These are phyloP conservation scores for Drosophila prosaltans DNA, from an alignment of 1,140 invertebrate species.

Conservation along the genomic window DNA sequence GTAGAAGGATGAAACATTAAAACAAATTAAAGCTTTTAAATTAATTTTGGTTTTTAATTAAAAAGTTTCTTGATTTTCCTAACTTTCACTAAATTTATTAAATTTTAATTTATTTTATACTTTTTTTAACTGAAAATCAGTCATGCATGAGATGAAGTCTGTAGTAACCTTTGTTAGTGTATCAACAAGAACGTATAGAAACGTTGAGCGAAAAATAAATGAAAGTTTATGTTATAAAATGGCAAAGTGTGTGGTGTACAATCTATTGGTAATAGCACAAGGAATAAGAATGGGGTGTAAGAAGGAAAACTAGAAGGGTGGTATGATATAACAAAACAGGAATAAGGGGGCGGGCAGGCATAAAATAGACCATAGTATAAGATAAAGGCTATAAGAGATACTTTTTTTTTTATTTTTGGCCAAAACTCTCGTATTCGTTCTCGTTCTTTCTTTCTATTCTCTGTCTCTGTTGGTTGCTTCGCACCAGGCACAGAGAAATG, in stretches of 20 bases:
- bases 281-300: conserved; percentile 34
- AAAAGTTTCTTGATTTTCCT: no score
- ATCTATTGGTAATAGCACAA: conserved; percentile 67
- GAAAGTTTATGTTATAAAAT: conserved; percentile 82
- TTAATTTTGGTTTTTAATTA: no score
- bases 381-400: conserved; percentile 67
- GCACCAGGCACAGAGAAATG: conserved; percentile 6
- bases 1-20: no score
- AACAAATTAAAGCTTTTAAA: no score
- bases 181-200: conserved; percentile 20
- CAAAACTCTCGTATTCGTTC: neutral
- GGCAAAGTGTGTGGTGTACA: conserved; percentile 73
- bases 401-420: neutral
- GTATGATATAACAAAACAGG: conserved; percentile 19
- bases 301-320: neutral
- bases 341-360: conserved; percentile 43
- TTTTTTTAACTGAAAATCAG: no score
- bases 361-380: conserved; percentile 75
- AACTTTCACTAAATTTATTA: no score
- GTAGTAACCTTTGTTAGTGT: neutral
- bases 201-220: conserved; percentile 74
- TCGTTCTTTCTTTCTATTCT: conserved; percentile 17
- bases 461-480: conserved; percentile 41
- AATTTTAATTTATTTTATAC: no score
- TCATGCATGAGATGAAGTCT: no score